Conservation (phyloP, 1,140 invertebrate species). For the Lepidurus arcticus region DNA sequence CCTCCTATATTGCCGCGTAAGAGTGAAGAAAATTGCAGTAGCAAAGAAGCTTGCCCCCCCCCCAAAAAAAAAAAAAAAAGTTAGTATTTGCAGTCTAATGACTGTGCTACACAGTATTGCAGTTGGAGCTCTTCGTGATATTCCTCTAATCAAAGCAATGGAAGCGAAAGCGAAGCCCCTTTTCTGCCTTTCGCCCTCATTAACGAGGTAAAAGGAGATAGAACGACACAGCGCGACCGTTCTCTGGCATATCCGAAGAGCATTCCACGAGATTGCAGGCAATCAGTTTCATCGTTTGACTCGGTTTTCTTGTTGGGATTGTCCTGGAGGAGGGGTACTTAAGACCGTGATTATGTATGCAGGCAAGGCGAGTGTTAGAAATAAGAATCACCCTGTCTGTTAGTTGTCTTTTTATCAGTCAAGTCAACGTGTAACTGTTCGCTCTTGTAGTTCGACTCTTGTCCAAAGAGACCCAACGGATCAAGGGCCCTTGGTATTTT, state of each 20-base stretch:
- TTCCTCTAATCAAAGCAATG: slow-evolving; percentile 19
- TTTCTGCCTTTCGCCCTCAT: background rate
- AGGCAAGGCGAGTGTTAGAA: background rate
- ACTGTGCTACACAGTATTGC: background rate
- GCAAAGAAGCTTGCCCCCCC: background rate
- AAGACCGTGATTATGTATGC: background rate
- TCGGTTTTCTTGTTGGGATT: background rate
- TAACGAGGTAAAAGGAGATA: background rate
- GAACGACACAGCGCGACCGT: background rate
- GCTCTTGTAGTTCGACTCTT: background rate
- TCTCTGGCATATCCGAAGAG: background rate
- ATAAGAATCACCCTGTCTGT: background rate
- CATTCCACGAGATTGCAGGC: background rate
- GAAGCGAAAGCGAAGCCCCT: background rate
- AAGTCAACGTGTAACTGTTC: background rate
- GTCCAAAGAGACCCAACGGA: background rate
- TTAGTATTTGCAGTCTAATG: background rate
- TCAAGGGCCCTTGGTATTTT: background rate
- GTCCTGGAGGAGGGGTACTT: background rate
- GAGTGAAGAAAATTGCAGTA: background rate
- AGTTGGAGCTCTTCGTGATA: slow-evolving; percentile 1
- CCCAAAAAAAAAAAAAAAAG: background rate
- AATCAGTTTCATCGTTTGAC: slow-evolving; percentile 8
- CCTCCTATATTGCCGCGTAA: background rate
- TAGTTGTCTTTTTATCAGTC: background rate